A percentile compares a stretch with the other conserved stretches of the same genome.
Evolutionary conservation across 2,113 vertebrate genomes (phyloP).

Genomic region (Corythornis vintsioides): DNA sequence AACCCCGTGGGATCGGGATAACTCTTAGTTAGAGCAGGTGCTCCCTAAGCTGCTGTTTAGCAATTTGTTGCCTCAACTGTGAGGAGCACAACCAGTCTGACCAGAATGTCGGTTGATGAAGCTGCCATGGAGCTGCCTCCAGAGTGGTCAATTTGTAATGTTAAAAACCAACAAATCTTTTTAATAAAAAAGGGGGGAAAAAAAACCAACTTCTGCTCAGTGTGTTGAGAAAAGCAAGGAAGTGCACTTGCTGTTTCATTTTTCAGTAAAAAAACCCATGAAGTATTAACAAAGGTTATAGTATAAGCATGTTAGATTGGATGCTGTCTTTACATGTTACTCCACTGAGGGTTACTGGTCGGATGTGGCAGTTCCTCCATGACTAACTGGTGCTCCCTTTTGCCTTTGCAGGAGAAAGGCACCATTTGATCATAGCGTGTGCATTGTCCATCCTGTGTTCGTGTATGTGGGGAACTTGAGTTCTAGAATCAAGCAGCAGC

Average conservation of each 20-base stretch:
- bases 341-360: background rate
- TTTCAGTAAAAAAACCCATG: background rate
- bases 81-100: background rate
- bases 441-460: background rate
- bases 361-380: fast-evolving
- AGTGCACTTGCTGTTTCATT: background rate
- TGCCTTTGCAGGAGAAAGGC: background rate
- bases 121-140: background rate
- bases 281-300: background rate
- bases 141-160: background rate
- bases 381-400: background rate
- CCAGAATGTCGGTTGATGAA: background rate
- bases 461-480: background rate
- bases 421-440: fast-evolving
- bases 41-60: background rate
- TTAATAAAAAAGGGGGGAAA: background rate
- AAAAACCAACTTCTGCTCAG: fast-evolving
- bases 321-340: background rate
- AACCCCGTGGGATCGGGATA: background rate
- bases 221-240: fast-evolving
- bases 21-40: background rate
- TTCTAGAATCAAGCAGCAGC: background rate
- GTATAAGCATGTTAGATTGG: background rate
- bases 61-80: background rate
- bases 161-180: background rate